Evolutionary conservation across 2,888 invertebrate species (phyloP), one percentile per base, ranked within the genome.

Genomic region (Sericinus montela): DNA sequence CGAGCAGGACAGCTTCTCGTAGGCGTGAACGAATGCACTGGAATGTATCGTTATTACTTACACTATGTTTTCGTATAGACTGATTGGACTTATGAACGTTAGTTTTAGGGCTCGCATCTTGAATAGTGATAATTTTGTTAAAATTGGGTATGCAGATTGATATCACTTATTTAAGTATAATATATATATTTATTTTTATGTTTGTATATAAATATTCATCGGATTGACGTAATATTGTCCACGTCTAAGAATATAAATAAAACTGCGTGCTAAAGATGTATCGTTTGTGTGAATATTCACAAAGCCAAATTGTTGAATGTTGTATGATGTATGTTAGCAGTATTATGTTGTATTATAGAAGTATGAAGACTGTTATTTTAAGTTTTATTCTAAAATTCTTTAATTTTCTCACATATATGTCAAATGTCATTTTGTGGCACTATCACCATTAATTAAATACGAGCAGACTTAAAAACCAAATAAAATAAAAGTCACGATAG

Each of bases 1-100:
- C 65, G 89, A 90, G 65, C 89, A 89, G 69, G 89, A 90, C 62
- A 88, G 89, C 77, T 88, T 89, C 73, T 89, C 89, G 0, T 89
- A 85, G 59, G 16, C n/a, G 35, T 38, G 45, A 16, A 44, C 13
- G 28, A 45, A 37, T 48, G 25, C 4, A 8, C 8, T 25, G 19
- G 5, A 5, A 19, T 19, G 19, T 19, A 19, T 3, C 5, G 19
- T 19, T n/a, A n/a, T n/a, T 19, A 19, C 19, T 19, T 19, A 19
- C 3, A 5, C 19, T 19, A n/a, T 5, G 19, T 3, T 37, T 34
- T 34, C 39, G 41, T 42, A 39, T 30, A 45, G 45, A 46, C 51
- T 45, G 45, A 51, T 37, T 42, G 44, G 43, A 48, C 48, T 48
- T 48, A 48, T 48, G 48, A 52, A 52, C n/a, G n/a, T 46, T 48